phyloP scores from a whole-genome alignment of 2,888 invertebrate genomes.

The Aphidoletes aphidimyza region DNA sequence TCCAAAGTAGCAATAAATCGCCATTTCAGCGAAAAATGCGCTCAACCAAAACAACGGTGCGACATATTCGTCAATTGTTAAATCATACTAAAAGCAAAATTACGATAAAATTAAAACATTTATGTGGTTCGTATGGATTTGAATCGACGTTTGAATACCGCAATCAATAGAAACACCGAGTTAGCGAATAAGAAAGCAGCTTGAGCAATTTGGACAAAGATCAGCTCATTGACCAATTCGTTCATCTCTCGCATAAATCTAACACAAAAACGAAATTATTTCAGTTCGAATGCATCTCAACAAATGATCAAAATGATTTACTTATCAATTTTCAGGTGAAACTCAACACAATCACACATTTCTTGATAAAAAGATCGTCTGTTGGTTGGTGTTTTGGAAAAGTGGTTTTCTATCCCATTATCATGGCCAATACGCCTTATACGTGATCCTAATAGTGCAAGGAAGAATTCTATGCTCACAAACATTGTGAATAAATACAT shows the following conservation, averaged over 20 bases:
- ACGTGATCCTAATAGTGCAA: neutral
- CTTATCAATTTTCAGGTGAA: constrained; percentile 21
- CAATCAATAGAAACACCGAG: neutral
- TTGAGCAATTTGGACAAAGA: constrained; percentile 6
- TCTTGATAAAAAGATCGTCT: neutral
- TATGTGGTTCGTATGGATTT: neutral
- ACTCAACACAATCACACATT: neutral
- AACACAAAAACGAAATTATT: neutral
- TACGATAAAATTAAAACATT: neutral
- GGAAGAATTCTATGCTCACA: neutral
- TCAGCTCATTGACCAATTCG: neutral
- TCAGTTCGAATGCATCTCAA: too few species aligned
- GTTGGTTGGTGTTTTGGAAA: neutral
- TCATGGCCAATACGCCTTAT: neutral
- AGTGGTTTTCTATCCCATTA: neutral
- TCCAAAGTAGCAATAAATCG: neutral
- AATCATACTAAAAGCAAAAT: neutral
- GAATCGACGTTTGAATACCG: neutral
- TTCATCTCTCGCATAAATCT: neutral
- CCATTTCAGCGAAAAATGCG: constrained; percentile 14
- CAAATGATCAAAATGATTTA: neutral
- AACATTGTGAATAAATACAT: neutral
- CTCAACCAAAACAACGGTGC: neutral
- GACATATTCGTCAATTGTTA: neutral
- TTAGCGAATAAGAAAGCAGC: neutral